These are phyloP conservation scores for Pterois miles DNA, from an alignment of 2,797 vertebrate genomes.

Conservation along the genomic window DNA sequence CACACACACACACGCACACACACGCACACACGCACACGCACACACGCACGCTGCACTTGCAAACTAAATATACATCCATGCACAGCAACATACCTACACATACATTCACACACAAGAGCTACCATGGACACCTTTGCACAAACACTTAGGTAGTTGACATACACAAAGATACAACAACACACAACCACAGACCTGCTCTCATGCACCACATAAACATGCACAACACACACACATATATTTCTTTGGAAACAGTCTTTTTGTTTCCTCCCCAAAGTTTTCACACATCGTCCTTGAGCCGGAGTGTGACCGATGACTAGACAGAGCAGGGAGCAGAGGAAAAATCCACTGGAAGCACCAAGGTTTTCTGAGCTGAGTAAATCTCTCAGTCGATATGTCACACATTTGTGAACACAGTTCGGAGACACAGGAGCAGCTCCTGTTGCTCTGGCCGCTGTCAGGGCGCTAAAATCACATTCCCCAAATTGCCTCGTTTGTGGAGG, in stretches of 20 bases:
- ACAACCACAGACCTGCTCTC: not conserved
- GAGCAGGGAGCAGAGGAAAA: slow-evolving; percentile 43
- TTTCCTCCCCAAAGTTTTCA: slow-evolving; percentile 38
- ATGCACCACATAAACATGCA: not conserved
- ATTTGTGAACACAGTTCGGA: slow-evolving; percentile 24
- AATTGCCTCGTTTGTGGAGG: slow-evolving; percentile 50
- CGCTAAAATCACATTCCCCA: slow-evolving; percentile 38
- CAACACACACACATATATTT: not conserved
- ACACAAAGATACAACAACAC: not conserved
- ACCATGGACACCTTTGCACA: slow-evolving; percentile 6
- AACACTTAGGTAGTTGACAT: not conserved
- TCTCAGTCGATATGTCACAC: slow-evolving; percentile 54
- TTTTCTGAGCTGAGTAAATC: slow-evolving; percentile 57
- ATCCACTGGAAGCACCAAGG: slow-evolving; percentile 41
- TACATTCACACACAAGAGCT: not conserved
- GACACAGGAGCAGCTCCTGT: slow-evolving; percentile 30
- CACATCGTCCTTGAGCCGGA: slow-evolving; percentile 45
- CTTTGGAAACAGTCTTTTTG: slow-evolving; percentile 6
- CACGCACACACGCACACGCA: slow-evolving; percentile 20
- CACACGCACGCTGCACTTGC: slow-evolving; percentile 31
- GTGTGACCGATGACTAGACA: slow-evolving; percentile 51
- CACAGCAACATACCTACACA: not conserved
- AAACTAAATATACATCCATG: slow-evolving; percentile 38
- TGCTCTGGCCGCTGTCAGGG: not conserved
- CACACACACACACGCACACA: slow-evolving; percentile 14